Evolutionary conservation across 2,797 vertebrate species (phyloP), one percentile per base, ranked within the genome.

Genomic region (Centropyge bicolor): DNA sequence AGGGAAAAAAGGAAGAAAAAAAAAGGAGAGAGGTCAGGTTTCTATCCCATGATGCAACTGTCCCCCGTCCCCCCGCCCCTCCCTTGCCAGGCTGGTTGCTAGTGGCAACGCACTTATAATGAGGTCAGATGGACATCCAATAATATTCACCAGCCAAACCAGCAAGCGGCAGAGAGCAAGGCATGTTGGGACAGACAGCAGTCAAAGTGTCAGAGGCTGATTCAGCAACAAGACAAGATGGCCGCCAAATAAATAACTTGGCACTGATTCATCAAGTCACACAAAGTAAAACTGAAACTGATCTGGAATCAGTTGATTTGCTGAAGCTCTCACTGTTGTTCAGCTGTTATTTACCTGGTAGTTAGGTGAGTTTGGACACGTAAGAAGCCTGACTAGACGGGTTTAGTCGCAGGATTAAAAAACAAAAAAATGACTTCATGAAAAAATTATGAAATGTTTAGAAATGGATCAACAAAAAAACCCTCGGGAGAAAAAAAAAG

Each of bases 121-220:
- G 93, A 94, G 94, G 94, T 95, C 93, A 95, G 92, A 87, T 85
- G 89, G 89, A 83, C 90, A 93, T 93, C 91, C 93, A 90, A 93
- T 94, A 94, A 94, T 94, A 92, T 86, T 92, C 90, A 85, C 66
- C 80, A 86, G 85, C 66, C 65, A 69, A 62, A 74, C 68, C 74
- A 81, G 70, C 55, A 8, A 63, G 82, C 81, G 40, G 80, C 78
- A 52, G 79, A 68, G 63, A 87, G 66, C 56, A 80, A 88, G 86
- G 81, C 82, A 74, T 72, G 68, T 71, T 59, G 67, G 85, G 87
- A 88, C 78, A 82, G 69, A 76, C 63, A 81, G 68, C 82, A 90
- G 78, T 80, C 88, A 82, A 84, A 85, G 88, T 85, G 91, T 88
- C 89, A 89, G 81, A 70, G 84, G 82, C 83, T 88, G 83, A 82